Conservation (phyloP, 2,888 invertebrate genomes). For the Candidula unifasciata region DNA sequence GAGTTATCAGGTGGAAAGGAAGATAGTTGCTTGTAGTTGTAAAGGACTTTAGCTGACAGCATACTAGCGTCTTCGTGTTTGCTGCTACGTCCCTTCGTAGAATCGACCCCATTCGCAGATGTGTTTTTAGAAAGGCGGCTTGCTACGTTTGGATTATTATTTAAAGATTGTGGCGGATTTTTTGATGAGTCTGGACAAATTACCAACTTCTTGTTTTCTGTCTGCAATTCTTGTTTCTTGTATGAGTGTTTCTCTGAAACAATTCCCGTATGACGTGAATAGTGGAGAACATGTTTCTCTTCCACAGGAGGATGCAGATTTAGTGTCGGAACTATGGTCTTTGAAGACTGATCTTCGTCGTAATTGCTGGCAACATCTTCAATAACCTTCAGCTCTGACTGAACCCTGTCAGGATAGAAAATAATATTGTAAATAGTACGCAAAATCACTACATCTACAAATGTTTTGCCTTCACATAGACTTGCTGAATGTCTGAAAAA, state of each 20-base stretch:
- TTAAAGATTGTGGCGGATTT: neutral
- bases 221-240: neutral
- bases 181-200: too few relatives aligned
- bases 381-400: conserved; percentile 12
- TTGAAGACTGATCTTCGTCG: neutral
- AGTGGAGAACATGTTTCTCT: neutral
- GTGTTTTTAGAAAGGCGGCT: too few relatives aligned
- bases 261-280: neutral
- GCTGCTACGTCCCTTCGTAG: too few relatives aligned
- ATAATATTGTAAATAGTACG: neutral
- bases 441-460: neutral
- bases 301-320: too few relatives aligned
- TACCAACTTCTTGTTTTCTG: neutral
- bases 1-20: neutral
- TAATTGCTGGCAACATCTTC: neutral
- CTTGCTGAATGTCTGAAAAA: too few relatives aligned
- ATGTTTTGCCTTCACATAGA: too few relatives aligned
- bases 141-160: neutral
- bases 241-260: neutral
- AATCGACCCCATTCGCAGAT: neutral
- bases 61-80: too few relatives aligned
- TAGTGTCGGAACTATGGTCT: too few relatives aligned
- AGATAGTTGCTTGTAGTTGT: neutral
- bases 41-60: neutral
- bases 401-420: conserved; percentile 18